These are phyloP conservation scores for Drosophila willistoni DNA, from an alignment of 1,140 invertebrate genomes.

Conservation along the genomic window DNA sequence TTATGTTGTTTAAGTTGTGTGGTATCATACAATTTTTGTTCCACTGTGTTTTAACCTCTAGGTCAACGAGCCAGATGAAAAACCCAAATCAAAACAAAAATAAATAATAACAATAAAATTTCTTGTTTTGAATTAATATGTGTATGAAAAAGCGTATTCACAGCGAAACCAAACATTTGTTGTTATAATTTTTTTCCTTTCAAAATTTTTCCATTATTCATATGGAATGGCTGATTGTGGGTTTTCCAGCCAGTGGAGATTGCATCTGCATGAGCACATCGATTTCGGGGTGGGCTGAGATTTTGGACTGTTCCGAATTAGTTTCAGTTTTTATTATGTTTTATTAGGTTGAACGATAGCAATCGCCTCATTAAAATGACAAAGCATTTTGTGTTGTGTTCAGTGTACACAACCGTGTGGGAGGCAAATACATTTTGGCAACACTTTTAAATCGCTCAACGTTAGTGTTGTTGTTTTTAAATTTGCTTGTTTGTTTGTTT, in stretches of 20 bases:
- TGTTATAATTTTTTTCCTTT: conserved; percentile 15
- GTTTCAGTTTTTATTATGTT: conserved; percentile 34
- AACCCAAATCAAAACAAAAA: conserved; percentile 29
- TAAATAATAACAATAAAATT: conserved; percentile 42
- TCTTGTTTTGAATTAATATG: conserved; percentile 41
- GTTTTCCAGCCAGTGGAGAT: conserved; percentile 46
- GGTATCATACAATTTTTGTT: not conserved
- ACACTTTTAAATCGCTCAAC: conserved; percentile 47
- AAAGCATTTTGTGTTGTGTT: conserved; percentile 44
- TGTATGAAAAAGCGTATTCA: conserved; percentile 37
- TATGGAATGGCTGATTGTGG: conserved; percentile 26
- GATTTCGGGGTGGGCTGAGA: conserved; percentile 41
- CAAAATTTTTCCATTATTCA: not conserved
- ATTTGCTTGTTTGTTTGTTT: conserved; percentile 48
- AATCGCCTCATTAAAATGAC: conserved; percentile 59
- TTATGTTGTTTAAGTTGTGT: not conserved
- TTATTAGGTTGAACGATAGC: conserved; percentile 33
- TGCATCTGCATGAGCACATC: conserved; percentile 42
- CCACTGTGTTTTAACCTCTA: conserved; percentile 44
- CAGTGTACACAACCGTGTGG: conserved; percentile 10
- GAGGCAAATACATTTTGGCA: conserved; percentile 31
- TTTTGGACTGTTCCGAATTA: conserved; percentile 71
- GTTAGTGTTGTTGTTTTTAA: conserved; percentile 36
- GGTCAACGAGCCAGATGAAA: conserved; percentile 54
- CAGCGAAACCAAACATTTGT: conserved; percentile 23